Evolutionary conservation across 1,140 invertebrate species (phyloP).

Genomic region (Drosophila parvula): DNA sequence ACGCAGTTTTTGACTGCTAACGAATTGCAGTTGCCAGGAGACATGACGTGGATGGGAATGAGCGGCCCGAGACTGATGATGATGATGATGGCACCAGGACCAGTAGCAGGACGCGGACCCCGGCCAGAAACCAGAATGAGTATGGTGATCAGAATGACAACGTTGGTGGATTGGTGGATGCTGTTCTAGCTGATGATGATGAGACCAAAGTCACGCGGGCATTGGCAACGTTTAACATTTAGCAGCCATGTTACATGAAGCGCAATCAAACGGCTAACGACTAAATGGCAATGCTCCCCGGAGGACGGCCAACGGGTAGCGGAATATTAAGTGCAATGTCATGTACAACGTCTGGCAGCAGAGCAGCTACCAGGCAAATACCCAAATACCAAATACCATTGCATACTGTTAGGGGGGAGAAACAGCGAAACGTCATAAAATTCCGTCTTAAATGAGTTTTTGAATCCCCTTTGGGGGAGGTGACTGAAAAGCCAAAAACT

Average conservation of each 20-base stretch:
- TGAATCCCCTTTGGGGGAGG: neutral
- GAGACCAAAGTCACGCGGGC: constrained; percentile 63
- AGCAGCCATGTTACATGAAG: constrained; percentile 76
- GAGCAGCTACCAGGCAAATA: constrained; percentile 9
- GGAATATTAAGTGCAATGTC: constrained; percentile 62
- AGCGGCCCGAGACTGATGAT: constrained; percentile 24
- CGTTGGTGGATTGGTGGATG: constrained; percentile 18
- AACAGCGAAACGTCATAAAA: constrained; percentile 16
- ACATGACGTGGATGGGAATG: constrained; percentile 44
- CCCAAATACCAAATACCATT: constrained; percentile 17
- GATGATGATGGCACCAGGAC: constrained; percentile 19
- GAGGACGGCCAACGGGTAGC: constrained; percentile 33
- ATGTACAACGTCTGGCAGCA: constrained; percentile 38
- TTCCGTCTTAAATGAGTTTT: constrained; percentile 24
- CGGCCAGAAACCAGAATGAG: constrained; percentile 22
- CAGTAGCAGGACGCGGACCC: neutral
- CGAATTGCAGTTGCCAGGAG: constrained; percentile 68
- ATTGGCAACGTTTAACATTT: constrained; percentile 79
- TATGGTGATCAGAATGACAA: constrained; percentile 23
- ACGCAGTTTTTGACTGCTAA: constrained; percentile 76
- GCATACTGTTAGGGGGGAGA: constrained; percentile 1
- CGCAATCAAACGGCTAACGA: constrained; percentile 79
- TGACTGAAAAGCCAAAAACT: neutral
- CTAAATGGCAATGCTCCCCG: constrained; percentile 68
- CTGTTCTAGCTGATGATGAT: constrained; percentile 54